Evolutionary conservation across 1,140 invertebrate genomes (phyloP), one percentile per base, ranked within the genome.

Genomic region (Eurosta solidaginis): DNA sequence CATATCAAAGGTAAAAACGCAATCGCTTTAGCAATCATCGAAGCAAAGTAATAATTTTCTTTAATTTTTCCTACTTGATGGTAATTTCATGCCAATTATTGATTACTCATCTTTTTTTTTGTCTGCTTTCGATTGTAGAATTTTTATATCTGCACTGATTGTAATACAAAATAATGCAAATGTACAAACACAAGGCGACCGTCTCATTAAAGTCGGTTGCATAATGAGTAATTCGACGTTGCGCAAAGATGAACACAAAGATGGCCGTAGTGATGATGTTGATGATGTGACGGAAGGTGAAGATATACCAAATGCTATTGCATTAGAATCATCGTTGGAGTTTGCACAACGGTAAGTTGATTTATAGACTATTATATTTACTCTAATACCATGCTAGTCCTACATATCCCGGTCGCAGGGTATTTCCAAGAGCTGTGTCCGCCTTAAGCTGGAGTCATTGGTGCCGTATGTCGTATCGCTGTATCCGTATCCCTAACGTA

Each of bases 131-230:
- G 2, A 68, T 50, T 40, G n/a, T 76, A 90, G 92, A 81, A 92
- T 91, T 20, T 89, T 93, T 81, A 90, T 92, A 40, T 91, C 91
- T 79, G 90, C 90, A 20, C 89, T 91, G 82, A 88, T 92, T 80
- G 89, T 93, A 82, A 89, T 93, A n/a, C 92, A 92, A 83, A 92
- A 92, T 84, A 92, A 92, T 83, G 88, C 89, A 0, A 90, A 91
- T 76, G 91, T 93, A 50, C 92, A 92, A 84, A 92, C 91, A 5
- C 91, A 92, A 79, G 91, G 91, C 0, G 92, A 93, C 84, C 89
- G 92, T 20, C 89, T 92, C 81, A 90, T 93, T 68, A 91, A 91
- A 78, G 91, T 92, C 4, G 92, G 92, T 1, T 93, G 92, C 80
- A 91, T 90, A 12, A 88, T 90, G 40, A 86, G 84, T 75, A 84